Percentiles rank a stretch among this genome's conserved stretches.
phyloP scores from a whole-genome alignment of 2,797 vertebrate species.

The Peromyscus eremicus region DNA sequence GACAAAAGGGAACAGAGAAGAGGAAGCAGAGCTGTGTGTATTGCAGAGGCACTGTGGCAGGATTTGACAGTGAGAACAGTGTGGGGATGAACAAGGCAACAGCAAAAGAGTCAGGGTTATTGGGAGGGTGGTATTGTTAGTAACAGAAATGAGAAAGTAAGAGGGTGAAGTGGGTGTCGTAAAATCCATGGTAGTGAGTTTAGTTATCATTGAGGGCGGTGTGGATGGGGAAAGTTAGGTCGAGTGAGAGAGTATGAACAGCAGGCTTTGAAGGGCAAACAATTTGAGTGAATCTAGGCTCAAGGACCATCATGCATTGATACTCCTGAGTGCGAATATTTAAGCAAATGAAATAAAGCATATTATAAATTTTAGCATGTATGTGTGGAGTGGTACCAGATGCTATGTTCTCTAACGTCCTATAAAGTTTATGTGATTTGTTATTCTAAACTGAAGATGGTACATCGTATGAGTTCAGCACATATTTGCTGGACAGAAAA shows the following conservation, averaged over 20 bases:
- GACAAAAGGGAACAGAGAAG: neutral
- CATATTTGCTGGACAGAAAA: neutral
- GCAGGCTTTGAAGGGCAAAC: neutral
- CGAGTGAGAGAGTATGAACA: neutral
- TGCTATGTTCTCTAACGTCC: neutral
- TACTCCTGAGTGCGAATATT: neutral
- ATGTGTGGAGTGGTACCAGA: neutral
- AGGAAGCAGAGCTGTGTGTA: neutral
- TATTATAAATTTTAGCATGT: neutral
- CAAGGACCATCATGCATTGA: neutral
- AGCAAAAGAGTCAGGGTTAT: neutral
- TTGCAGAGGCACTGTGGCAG: neutral
- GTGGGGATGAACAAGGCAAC: neutral
- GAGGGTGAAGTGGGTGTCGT: neutral
- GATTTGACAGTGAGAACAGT: neutral
- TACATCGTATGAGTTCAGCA: neutral
- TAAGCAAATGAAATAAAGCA: neutral
- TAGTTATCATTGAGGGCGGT: neutral
- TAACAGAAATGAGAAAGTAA: neutral
- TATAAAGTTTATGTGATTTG: slow-evolving; percentile 20
- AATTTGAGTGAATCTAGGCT: neutral
- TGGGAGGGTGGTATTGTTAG: neutral
- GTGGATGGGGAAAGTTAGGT: neutral
- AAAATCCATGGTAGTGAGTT: neutral
- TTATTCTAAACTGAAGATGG: neutral